Evolutionary conservation across 2,888 invertebrate species (phyloP), one percentile per base, ranked within the genome.

Genomic region (Epicampocera succincta): DNA sequence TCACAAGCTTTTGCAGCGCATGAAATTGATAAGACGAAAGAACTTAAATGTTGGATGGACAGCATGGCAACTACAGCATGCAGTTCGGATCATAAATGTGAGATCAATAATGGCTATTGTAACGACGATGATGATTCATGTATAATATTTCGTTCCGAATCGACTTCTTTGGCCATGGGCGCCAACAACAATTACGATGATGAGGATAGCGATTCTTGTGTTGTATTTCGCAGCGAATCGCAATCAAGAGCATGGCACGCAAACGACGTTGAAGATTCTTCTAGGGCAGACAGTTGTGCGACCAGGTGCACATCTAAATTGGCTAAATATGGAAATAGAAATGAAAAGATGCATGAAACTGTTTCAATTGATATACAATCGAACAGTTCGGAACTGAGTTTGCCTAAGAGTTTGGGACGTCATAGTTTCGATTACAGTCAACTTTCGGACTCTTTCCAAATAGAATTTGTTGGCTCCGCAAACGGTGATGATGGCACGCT

Each of bases 371-470:
- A 89, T 75, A 88, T 90, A 63, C 86, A 89, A 69, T 87, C 89
- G 11, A 86, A 85, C n/a, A 87, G 87, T 5, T 86, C 86, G 71
- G 88, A 88, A 61, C 65, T 86, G 2, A 54, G 61, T 44, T 56
- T 74, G 9, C 15, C 21, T 29, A 48, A 38, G 3, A 79, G 66
- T 19, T 8, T n/a, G 56, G 33, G 19, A 65, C 76, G 58, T 42
- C 85, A 86, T 21, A 87, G 88, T 69, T 85, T 90, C 8, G 90
- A 90, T 68, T 89, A 87, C 54, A 86, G 87, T 9, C 89, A 89
- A 74, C 80, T 90, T 11, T 91, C 91, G 0, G 89, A 91, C 82
- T 91, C 91, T 12, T 90, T 90, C 86, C 87, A 90, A 87, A 91
- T 91, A 75, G 91, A 91, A 85, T 91, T 90, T 81, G 86, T 90